Percentiles rank a stretch among this genome's conserved stretches.
Evolutionary conservation across 2,797 vertebrate genomes (phyloP).

Genomic region (Pogonophryne albipinna): DNA sequence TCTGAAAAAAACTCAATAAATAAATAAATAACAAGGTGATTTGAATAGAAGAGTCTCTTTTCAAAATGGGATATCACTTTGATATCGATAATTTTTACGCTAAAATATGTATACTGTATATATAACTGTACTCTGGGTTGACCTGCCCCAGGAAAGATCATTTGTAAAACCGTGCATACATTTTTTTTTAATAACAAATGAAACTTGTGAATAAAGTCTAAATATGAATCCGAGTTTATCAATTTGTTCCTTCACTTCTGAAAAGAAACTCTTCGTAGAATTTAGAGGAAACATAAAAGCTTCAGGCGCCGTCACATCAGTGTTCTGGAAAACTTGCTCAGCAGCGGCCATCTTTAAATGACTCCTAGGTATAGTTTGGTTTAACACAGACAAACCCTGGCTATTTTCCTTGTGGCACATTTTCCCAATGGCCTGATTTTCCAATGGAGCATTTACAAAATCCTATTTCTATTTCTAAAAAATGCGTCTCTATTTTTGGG

Average conservation of each 20-base stretch:
- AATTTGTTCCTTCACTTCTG: not conserved
- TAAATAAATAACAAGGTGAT: slow-evolving; percentile 49
- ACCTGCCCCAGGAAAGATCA: not conserved
- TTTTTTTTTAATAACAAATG: not conserved
- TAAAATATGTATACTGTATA: not conserved
- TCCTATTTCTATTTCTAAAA: too few relatives aligned
- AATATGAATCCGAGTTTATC: not conserved
- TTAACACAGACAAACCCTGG: too few relatives aligned
- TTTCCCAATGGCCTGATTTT: too few relatives aligned
- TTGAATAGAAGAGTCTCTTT: slow-evolving; percentile 42
- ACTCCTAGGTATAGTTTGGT: not conserved
- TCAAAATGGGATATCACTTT: slow-evolving; percentile 4
- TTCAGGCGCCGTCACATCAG: not conserved
- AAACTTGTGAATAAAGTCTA: not conserved
- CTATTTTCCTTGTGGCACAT: too few relatives aligned
- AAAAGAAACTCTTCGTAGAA: slow-evolving; percentile 55
- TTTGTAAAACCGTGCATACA: not conserved
- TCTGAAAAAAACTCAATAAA: slow-evolving; percentile 42
- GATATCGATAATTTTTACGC: too few relatives aligned
- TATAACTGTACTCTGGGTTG: not conserved
- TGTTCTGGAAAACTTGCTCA: slow-evolving; percentile 46
- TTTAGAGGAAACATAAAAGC: slow-evolving; percentile 2
- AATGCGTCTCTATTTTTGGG: too few relatives aligned
- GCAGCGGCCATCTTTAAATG: not conserved
- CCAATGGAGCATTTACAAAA: too few relatives aligned